Evolutionary conservation across 2,888 invertebrate genomes (phyloP).

Genomic region (Drosophila kanekoi): DNA sequence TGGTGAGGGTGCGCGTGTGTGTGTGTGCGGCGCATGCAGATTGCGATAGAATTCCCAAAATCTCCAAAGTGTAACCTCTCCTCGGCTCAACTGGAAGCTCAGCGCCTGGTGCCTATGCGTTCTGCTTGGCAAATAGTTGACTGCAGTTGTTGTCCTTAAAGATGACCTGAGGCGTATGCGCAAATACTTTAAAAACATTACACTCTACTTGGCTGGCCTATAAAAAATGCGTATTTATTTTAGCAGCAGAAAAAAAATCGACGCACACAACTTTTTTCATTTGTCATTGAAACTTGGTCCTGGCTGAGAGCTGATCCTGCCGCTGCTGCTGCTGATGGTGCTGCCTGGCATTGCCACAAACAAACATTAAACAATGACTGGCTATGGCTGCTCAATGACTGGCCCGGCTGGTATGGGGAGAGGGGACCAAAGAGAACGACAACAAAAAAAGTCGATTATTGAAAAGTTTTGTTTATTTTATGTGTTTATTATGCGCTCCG

Average conservation of each 20-base stretch:
- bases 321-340: conserved; percentile 22
- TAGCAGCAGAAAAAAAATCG: conserved; percentile 42
- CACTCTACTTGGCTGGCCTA: conserved; percentile 49
- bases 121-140: conserved; percentile 64
- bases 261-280: conserved; percentile 69
- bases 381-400: conserved; percentile 2
- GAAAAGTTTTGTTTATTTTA: conserved; percentile 82
- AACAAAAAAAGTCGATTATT: conserved; percentile 78
- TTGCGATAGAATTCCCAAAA: conserved; percentile 81
- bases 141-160: conserved; percentile 47
- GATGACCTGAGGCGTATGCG: conserved; percentile 27
- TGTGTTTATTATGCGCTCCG: conserved; percentile 84
- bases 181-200: conserved; percentile 44
- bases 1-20: conserved; percentile 20
- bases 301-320: conserved; percentile 24
- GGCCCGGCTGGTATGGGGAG: conserved; percentile 7
- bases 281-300: conserved; percentile 81
- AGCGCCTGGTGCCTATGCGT: conserved; percentile 9
- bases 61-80: conserved; percentile 71
- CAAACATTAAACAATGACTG: conserved; percentile 77
- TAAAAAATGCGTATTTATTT: conserved; percentile 79
- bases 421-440: neutral
- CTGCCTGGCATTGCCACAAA: conserved; percentile 60
- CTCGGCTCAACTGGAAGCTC: conserved; percentile 38
- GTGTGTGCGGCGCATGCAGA: conserved; percentile 68